A percentile compares a stretch with the other conserved stretches of the same genome.
Evolutionary conservation across 2,888 invertebrate genomes (phyloP).

Genomic region (Lasioglossum morio): DNA sequence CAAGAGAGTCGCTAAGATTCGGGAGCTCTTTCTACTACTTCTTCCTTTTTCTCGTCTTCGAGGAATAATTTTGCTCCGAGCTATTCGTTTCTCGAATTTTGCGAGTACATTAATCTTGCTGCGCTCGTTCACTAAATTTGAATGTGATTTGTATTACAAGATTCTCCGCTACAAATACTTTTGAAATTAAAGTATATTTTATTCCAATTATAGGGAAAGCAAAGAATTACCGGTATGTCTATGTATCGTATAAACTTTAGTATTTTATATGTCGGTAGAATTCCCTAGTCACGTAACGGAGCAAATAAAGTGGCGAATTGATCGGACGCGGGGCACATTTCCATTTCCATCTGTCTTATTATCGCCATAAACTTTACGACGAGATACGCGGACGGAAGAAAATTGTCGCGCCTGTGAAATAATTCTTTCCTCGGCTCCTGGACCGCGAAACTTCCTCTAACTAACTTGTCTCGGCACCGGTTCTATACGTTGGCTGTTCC

Average conservation of each 20-base stretch:
- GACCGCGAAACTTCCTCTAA: background rate
- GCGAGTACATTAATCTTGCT: background rate
- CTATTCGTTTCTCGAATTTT: slow-evolving; percentile 3
- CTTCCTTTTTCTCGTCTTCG: background rate
- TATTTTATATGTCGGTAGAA: background rate
- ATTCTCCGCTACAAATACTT: background rate
- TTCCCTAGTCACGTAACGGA: background rate
- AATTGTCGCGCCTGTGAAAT: background rate
- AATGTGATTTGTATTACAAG: background rate
- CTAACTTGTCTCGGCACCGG: slow-evolving; percentile 4
- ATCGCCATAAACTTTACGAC: background rate
- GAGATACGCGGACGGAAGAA: slow-evolving; percentile 10
- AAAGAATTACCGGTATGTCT: too few species aligned
- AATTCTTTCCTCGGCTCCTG: background rate
- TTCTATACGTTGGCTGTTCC: slow-evolving; percentile 25
- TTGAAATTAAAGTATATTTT: too few species aligned
- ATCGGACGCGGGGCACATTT: background rate
- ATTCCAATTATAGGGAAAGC: too few species aligned
- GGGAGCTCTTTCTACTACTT: background rate
- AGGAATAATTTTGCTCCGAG: background rate
- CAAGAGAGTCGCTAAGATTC: background rate
- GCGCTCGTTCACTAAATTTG: background rate
- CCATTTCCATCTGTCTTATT: background rate
- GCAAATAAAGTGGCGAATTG: background rate
- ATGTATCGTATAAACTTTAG: too few species aligned